Percentiles rank a stretch among this genome's conserved stretches.
phyloP scores from a whole-genome alignment of 92 coral and sea anemone species.

The Chrysogorgia sp. region DNA sequence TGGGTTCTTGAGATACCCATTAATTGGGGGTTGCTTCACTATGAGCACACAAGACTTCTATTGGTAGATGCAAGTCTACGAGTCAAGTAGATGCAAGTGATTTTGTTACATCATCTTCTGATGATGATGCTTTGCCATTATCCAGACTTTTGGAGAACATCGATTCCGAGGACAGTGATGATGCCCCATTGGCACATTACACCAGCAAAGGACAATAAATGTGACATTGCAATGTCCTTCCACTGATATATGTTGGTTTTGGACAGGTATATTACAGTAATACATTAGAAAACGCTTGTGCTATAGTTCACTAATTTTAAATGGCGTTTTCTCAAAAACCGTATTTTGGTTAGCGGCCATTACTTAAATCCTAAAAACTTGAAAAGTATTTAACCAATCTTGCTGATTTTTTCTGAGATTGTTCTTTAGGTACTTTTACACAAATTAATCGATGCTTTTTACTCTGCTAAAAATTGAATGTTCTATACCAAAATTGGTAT shows the following conservation, averaged over 20 bases:
- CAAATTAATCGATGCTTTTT: slow-evolving; percentile 15
- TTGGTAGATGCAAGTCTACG: no score
- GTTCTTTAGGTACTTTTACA: slow-evolving; percentile 6
- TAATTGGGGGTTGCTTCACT: no score
- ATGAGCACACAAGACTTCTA: no score
- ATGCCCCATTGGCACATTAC: slow-evolving; percentile 28
- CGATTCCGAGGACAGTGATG: slow-evolving; percentile 23
- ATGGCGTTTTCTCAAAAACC: slow-evolving; percentile 35
- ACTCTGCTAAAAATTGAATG: no score
- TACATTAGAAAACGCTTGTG: slow-evolving; percentile 23
- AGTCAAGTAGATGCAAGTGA: no score
- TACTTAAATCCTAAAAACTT: slow-evolving; percentile 32
- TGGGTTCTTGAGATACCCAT: no score
- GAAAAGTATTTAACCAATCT: slow-evolving; percentile 11
- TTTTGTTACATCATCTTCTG: slow-evolving; percentile 15
- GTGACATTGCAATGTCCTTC: slow-evolving; percentile 4
- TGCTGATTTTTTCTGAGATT: slow-evolving; percentile 20
- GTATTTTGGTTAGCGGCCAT: slow-evolving; percentile 18
- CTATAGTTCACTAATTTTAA: slow-evolving; percentile 25
- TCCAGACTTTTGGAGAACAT: slow-evolving; percentile 8
- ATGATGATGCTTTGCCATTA: slow-evolving; percentile 17
- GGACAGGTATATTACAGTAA: slow-evolving; percentile 9
- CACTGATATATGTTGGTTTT: neutral
- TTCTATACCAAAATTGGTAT: slow-evolving; percentile 19
- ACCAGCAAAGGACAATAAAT: slow-evolving; percentile 17